Conservation (phyloP, 2,888 invertebrate genomes). For the Andricus quercusramuli region DNA sequence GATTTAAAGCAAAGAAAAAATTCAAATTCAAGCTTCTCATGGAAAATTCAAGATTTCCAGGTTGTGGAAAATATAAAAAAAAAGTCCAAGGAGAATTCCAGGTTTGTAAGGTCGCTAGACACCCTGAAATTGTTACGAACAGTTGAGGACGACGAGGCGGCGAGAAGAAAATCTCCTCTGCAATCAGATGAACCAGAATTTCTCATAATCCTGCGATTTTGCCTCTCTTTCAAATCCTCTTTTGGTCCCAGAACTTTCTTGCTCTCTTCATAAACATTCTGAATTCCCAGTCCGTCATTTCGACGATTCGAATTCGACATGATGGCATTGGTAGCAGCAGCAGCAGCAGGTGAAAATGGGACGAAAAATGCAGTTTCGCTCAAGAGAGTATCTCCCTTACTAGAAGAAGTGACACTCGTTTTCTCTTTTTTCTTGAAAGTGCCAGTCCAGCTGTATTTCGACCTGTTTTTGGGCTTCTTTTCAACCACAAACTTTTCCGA, state of each 20-base stretch:
- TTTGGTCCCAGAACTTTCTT: background rate
- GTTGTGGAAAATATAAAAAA: no score
- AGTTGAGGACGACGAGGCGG: background rate
- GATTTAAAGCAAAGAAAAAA: no score
- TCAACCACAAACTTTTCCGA: background rate
- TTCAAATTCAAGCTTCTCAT: no score
- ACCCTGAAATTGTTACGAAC: background rate
- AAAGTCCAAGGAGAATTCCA: no score
- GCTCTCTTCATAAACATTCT: background rate
- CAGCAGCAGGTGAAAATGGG: background rate
- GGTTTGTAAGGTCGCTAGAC: no score
- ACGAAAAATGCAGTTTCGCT: background rate
- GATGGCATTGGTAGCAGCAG: background rate
- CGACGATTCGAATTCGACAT: background rate
- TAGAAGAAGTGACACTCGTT: background rate
- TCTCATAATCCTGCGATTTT: background rate
- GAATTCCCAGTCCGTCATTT: background rate
- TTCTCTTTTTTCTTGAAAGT: constrained; percentile 59
- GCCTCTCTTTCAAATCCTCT: background rate
- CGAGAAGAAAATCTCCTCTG: background rate
- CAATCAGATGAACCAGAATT: background rate
- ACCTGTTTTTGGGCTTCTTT: constrained; percentile 57
- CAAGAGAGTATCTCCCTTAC: no score
- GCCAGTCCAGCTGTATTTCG: constrained; percentile 69
- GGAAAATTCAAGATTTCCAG: no score